phyloP scores from a whole-genome alignment of 2,888 invertebrate genomes.

The Barypeithes pellucidus region DNA sequence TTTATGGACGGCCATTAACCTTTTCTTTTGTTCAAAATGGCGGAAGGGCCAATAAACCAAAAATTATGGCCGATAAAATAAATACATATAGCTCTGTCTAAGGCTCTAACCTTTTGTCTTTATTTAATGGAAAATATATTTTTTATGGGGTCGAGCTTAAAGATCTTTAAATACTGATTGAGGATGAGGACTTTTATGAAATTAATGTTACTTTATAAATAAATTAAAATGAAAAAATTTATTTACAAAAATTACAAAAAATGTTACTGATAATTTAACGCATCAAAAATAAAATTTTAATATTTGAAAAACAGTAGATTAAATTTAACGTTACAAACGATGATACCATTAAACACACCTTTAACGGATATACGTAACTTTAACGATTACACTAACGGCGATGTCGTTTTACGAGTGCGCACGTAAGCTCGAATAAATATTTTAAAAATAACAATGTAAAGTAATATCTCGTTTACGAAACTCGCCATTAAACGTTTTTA shows the following conservation, averaged over 20 bases:
- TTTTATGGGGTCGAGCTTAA: slow-evolving; percentile 5
- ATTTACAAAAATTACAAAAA: too few species aligned
- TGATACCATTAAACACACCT: neutral
- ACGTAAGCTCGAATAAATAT: slow-evolving; percentile 34
- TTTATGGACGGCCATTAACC: slow-evolving; percentile 50
- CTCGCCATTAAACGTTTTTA: slow-evolving; percentile 43
- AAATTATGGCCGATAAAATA: slow-evolving; percentile 52
- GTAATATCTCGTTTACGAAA: slow-evolving; percentile 33
- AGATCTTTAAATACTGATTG: slow-evolving; percentile 28
- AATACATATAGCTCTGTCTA: slow-evolving; percentile 41
- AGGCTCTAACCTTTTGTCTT: slow-evolving; percentile 37
- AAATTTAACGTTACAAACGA: neutral
- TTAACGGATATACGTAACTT: slow-evolving; percentile 17
- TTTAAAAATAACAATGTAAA: slow-evolving; percentile 34
- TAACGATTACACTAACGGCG: slow-evolving; percentile 13
- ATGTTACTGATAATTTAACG: too few species aligned
- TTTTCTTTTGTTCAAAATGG: slow-evolving; percentile 53
- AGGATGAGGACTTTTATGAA: too few species aligned
- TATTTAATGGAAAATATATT: slow-evolving; percentile 35
- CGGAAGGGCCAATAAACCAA: slow-evolving; percentile 47
- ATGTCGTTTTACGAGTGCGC: slow-evolving; percentile 17
- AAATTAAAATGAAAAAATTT: too few species aligned
- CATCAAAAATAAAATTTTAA: too few species aligned
- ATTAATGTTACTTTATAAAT: too few species aligned
- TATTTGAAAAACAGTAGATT: too few species aligned